Conservation (phyloP, 2,888 invertebrate species). For the Eristalinus sepulchralis region DNA sequence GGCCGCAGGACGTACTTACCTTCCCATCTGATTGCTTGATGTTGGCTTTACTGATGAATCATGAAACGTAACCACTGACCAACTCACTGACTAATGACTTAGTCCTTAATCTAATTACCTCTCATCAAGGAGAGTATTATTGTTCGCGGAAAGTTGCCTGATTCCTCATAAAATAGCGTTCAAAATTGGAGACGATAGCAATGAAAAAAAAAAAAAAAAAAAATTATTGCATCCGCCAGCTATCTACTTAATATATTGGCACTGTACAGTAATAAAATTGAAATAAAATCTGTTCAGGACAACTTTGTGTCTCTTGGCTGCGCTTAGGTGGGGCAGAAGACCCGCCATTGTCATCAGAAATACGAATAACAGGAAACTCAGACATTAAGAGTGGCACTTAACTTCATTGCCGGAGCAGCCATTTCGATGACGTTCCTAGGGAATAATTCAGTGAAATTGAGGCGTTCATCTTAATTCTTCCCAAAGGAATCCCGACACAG, state of each 20-base stretch:
- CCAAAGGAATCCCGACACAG: background rate
- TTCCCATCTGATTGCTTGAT: background rate
- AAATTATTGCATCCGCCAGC: background rate
- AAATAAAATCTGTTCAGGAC: conserved; percentile 1
- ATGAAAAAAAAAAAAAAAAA: background rate
- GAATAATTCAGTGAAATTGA: conserved; percentile 6
- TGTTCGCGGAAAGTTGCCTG: background rate
- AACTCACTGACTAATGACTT: background rate
- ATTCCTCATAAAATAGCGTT: background rate
- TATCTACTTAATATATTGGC: conserved; percentile 25
- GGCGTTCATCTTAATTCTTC: conserved; percentile 6
- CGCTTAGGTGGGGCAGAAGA: conserved; percentile 2
- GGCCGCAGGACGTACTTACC: background rate
- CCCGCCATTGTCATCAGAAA: background rate
- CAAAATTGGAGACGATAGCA: background rate
- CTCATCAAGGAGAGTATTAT: background rate
- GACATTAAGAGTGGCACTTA: conserved; percentile 45
- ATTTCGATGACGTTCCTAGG: conserved; percentile 5
- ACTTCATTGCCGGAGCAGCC: conserved; percentile 31
- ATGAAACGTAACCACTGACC: background rate
- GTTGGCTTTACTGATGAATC: background rate
- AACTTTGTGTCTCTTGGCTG: conserved; percentile 14
- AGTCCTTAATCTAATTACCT: background rate
- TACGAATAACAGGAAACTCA: conserved; percentile 33
- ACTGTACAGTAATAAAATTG: conserved; percentile 29